Percentiles rank a stretch among this genome's conserved stretches.
phyloP scores from a whole-genome alignment of 2,113 vertebrate species.

The Lichenostomus cassidix region DNA sequence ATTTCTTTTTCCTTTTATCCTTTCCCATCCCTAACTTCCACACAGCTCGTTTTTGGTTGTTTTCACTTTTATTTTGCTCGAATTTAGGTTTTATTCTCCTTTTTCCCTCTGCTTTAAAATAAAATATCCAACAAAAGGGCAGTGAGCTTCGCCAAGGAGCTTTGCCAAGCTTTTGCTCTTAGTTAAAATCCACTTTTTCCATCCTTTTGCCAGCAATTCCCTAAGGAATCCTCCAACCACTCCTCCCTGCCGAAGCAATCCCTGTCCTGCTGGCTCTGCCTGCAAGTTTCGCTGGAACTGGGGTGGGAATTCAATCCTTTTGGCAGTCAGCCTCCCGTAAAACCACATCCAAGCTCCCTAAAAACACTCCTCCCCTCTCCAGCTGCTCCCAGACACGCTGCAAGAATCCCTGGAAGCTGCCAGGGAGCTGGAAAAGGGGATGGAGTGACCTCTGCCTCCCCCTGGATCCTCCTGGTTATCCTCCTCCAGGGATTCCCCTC shows the following conservation, averaged over 20 bases:
- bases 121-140: background rate
- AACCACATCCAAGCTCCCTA: background rate
- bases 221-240: background rate
- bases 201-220: accelerated
- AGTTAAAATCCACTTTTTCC: background rate
- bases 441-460: background rate
- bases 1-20: background rate
- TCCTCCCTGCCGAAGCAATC: background rate
- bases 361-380: background rate
- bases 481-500: background rate
- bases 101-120: background rate
- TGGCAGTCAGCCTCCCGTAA: background rate
- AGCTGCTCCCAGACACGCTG: background rate
- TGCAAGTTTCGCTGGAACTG: background rate
- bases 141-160: background rate
- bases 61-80: background rate
- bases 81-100: background rate
- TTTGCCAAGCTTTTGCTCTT: background rate
- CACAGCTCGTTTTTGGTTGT: accelerated
- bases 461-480: background rate
- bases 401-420: background rate
- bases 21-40: background rate
- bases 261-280: background rate
- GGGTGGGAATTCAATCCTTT: background rate
- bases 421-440: background rate